Evolutionary conservation across 2,113 vertebrate genomes (phyloP).

Genomic region (Gymnobelideus leadbeateri): DNA sequence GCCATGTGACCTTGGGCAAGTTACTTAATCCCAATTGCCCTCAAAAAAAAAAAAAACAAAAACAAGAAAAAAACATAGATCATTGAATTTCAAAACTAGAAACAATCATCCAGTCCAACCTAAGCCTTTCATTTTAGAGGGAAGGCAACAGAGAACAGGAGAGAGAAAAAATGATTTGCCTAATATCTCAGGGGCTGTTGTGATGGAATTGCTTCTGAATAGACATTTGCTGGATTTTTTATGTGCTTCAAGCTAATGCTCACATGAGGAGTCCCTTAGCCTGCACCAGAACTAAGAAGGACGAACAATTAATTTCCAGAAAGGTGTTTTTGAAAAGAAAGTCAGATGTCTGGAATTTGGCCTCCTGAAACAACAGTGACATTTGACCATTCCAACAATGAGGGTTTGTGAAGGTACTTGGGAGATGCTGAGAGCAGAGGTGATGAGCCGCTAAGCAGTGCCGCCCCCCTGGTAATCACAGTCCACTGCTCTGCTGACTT

Average conservation of each 20-base stretch:
- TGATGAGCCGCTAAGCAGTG: conserved; percentile 45
- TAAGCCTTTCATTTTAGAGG: neutral
- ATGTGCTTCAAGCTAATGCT: neutral
- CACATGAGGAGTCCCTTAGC: conserved; percentile 51
- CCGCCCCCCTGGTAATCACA: conserved; percentile 38
- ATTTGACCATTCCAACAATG: conserved; percentile 55
- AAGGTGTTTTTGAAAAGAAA: conserved; percentile 29
- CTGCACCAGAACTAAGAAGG: conserved; percentile 25
- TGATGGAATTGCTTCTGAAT: neutral
- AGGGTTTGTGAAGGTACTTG: neutral
- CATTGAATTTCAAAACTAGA: neutral
- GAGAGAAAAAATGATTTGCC: neutral
- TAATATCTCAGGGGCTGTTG: neutral
- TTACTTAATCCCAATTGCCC: too few relatives aligned
- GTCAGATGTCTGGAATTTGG: conserved; percentile 49
- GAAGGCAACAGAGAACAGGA: neutral
- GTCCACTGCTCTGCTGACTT: conserved; percentile 44
- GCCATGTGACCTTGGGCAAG: too few relatives aligned
- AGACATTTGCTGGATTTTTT: neutral
- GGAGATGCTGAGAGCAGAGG: neutral
- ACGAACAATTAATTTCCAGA: conserved; percentile 44
- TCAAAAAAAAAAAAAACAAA: too few relatives aligned
- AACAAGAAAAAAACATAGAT: neutral
- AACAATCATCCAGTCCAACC: neutral
- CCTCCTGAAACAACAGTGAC: conserved; percentile 73